Conservation (phyloP, 2,888 invertebrate genomes). For the Acrobasis suavella region DNA sequence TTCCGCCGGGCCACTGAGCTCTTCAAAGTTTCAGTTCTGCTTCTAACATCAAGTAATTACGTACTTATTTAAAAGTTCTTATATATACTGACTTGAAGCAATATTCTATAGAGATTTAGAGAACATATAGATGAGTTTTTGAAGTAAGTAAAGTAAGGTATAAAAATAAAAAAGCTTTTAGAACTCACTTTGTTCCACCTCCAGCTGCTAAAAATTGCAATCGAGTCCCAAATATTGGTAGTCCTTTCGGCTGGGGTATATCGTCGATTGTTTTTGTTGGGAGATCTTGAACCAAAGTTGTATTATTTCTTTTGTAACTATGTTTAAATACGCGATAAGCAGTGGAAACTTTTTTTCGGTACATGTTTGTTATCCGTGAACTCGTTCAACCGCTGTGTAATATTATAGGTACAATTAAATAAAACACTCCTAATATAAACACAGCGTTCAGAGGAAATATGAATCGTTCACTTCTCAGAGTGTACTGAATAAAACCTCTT, state of each 20-base stretch:
- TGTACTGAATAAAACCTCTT: conserved; percentile 11
- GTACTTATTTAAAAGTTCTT: too few species aligned
- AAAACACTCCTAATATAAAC: background rate
- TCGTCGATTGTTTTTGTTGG: conserved; percentile 48
- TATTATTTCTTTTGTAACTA: conserved; percentile 18
- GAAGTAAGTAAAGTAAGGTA: too few species aligned
- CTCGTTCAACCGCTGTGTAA: background rate
- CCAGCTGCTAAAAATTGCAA: conserved; percentile 69
- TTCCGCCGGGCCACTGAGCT: too few species aligned
- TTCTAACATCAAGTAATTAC: too few species aligned
- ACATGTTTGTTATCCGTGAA: conserved; percentile 2
- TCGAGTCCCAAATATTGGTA: conserved; percentile 81
- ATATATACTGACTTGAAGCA: too few species aligned
- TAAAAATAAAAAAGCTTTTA: background rate
- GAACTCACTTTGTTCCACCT: conserved; percentile 60
- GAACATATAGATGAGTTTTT: too few species aligned
- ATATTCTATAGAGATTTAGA: too few species aligned
- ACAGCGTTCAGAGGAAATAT: background rate
- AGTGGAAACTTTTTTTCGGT: conserved; percentile 1
- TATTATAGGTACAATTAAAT: background rate
- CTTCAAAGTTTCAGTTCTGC: too few species aligned
- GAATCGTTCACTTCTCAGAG: conserved; percentile 15
- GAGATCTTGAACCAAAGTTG: conserved; percentile 19
- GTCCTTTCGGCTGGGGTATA: conserved; percentile 75
- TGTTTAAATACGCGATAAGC: background rate